Conservation (phyloP, 2,888 invertebrate genomes). For the Tinea semifulvella region DNA sequence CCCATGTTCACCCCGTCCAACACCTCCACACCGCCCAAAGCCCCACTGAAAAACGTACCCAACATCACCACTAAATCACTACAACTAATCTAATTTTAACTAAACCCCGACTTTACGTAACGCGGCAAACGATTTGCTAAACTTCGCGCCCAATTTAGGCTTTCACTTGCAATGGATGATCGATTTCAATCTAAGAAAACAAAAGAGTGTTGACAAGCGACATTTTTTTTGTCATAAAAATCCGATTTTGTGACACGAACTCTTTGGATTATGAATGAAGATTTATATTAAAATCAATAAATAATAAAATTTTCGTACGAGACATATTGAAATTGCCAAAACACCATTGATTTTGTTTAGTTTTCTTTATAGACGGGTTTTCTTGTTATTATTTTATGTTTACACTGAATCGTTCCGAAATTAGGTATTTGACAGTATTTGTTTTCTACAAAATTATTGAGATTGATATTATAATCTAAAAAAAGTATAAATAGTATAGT, state of each 20-base stretch:
- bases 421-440: too few relatives aligned
- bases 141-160: slow-evolving; percentile 6
- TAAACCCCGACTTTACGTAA: slow-evolving; percentile 1
- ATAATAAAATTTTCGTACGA: too few relatives aligned
- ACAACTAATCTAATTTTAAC: slow-evolving; percentile 2
- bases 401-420: too few relatives aligned
- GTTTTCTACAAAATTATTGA: too few relatives aligned
- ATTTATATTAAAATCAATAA: not conserved
- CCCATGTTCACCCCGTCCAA: slow-evolving; percentile 31
- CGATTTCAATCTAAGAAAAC: slow-evolving; percentile 10
- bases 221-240: too few relatives aligned
- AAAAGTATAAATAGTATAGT: too few relatives aligned
- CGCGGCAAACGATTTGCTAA: slow-evolving; percentile 1
- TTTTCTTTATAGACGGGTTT: too few relatives aligned
- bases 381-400: too few relatives aligned
- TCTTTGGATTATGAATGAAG: slow-evolving; percentile 4
- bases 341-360: too few relatives aligned
- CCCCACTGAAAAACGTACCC: slow-evolving; percentile 56
- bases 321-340: too few relatives aligned
- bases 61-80: slow-evolving; percentile 1
- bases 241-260: not conserved
- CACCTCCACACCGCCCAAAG: slow-evolving; percentile 52
- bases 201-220: not conserved
- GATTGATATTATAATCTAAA: too few relatives aligned
- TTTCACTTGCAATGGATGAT: slow-evolving; percentile 11